phyloP scores from a whole-genome alignment of 2,888 invertebrate species.

The Conops quadrifasciatus region DNA sequence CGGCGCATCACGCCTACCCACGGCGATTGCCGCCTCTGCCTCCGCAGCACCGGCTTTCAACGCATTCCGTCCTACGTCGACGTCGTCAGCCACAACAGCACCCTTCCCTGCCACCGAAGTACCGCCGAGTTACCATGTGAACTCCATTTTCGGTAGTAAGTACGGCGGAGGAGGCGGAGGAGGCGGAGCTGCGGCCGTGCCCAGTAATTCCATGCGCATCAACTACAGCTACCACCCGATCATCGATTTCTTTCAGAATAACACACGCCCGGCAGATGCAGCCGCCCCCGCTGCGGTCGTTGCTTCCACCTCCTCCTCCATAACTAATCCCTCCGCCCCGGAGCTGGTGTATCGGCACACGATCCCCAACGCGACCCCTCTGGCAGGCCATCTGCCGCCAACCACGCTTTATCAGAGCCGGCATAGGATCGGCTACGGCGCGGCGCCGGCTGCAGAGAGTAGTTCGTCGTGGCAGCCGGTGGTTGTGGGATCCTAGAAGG shows the following conservation, averaged over 20 bases:
- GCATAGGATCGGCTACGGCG: constrained; percentile 55
- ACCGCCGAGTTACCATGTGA: constrained; percentile 50
- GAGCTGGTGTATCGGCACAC: constrained; percentile 38
- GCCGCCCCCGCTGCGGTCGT: constrained; percentile 35
- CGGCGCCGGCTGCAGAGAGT: constrained; percentile 44
- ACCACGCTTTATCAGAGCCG: constrained; percentile 37
- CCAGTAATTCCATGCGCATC: constrained; percentile 66
- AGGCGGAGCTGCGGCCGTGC: constrained; percentile 39
- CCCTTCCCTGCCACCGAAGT: constrained; percentile 41
- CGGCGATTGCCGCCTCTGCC: constrained; percentile 42
- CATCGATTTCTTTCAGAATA: constrained; percentile 77
- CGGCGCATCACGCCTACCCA: constrained; percentile 41
- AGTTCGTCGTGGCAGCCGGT: constrained; percentile 59
- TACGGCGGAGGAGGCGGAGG: constrained; percentile 24
- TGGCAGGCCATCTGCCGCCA: constrained; percentile 37
- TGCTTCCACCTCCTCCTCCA: constrained; percentile 41
- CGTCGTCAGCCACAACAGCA: constrained; percentile 47
- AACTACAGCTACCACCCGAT: constrained; percentile 87
- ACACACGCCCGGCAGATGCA: constrained; percentile 42
- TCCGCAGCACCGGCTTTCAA: constrained; percentile 41
- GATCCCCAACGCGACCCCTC: constrained; percentile 41
- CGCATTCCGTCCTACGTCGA: constrained; percentile 37
- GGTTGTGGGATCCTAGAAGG: constrained; percentile 50
- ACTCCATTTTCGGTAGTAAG: constrained; percentile 46
- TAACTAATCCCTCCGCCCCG: constrained; percentile 19